Percentiles rank a stretch among this genome's conserved stretches.
Evolutionary conservation across 2,113 vertebrate genomes (phyloP).

Genomic region (Podarcis cretensis): DNA sequence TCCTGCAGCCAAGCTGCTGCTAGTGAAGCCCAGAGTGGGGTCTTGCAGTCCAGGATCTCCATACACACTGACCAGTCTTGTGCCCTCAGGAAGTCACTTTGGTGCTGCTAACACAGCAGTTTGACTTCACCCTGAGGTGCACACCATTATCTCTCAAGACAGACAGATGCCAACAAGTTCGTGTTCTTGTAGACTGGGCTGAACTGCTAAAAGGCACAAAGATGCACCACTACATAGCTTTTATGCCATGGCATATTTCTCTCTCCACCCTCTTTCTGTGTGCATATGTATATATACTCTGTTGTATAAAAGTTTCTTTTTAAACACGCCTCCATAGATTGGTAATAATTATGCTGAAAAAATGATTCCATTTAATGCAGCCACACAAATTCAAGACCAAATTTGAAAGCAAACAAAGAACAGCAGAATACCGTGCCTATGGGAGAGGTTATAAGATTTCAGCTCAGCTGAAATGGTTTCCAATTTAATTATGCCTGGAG

Average conservation of each 20-base stretch:
- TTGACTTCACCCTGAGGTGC: too few species aligned
- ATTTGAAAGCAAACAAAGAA: conserved; percentile 54
- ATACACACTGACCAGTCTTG: too few species aligned
- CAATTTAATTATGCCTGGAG: conserved; percentile 49
- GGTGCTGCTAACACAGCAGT: too few species aligned
- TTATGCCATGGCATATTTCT: not conserved
- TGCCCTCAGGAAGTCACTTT: too few species aligned
- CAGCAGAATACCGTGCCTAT: conserved; percentile 35
- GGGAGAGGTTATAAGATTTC: conserved; percentile 19
- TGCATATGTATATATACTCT: not conserved
- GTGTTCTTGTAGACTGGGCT: not conserved
- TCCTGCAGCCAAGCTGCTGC: too few species aligned
- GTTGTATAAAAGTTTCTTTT: not conserved
- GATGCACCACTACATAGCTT: not conserved
- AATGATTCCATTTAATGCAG: conserved; percentile 17
- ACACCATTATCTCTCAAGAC: too few species aligned
- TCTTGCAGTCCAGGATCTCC: too few species aligned
- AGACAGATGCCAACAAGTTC: not conserved
- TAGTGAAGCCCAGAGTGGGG: too few species aligned
- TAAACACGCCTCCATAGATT: not conserved
- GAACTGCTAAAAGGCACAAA: not conserved
- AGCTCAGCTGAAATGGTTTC: conserved; percentile 62
- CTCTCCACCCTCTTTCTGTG: not conserved
- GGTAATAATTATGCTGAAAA: not conserved
- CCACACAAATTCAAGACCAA: conserved; percentile 6